A percentile compares a stretch with the other conserved stretches of the same genome.
phyloP scores from a whole-genome alignment of 2,888 invertebrate genomes.

The Melanophora roralis region DNA sequence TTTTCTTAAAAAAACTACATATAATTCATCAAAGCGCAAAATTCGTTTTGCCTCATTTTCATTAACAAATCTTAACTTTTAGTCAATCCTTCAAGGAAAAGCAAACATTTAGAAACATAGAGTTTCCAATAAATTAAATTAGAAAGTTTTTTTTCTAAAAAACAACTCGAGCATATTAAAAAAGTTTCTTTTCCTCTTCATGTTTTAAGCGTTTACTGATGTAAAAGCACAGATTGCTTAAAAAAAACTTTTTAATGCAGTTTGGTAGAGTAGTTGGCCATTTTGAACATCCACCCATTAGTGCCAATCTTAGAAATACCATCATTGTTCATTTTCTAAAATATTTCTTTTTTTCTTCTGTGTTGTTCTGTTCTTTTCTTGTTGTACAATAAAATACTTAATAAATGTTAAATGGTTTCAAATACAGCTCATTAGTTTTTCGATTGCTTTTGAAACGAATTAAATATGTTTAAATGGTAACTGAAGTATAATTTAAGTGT shows the following conservation, averaged over 20 bases:
- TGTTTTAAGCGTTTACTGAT: too few species aligned
- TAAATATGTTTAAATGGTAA: neutral
- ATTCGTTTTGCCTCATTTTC: neutral
- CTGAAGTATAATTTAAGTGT: neutral
- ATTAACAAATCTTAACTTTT: neutral
- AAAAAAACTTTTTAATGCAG: neutral
- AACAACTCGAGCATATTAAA: conserved; percentile 27
- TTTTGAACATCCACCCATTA: neutral
- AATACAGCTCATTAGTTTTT: conserved; percentile 50
- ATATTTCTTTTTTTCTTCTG: too few species aligned
- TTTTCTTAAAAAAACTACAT: too few species aligned
- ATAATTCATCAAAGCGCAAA: too few species aligned
- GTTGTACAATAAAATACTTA: neutral
- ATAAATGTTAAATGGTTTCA: conserved; percentile 34
- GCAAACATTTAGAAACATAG: neutral
- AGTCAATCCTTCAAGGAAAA: neutral
- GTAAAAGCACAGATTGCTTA: neutral
- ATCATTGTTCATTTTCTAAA: neutral
- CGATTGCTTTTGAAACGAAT: neutral
- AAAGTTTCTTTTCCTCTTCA: conserved; percentile 11
- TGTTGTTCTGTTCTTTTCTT: neutral
- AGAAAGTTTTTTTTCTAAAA: conserved; percentile 34
- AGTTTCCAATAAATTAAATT: conserved; percentile 43
- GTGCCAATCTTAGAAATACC: neutral
- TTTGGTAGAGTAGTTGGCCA: neutral